These are phyloP conservation scores for Pollenia amentaria DNA, from an alignment of 2,888 invertebrate genomes.

Conservation along the genomic window DNA sequence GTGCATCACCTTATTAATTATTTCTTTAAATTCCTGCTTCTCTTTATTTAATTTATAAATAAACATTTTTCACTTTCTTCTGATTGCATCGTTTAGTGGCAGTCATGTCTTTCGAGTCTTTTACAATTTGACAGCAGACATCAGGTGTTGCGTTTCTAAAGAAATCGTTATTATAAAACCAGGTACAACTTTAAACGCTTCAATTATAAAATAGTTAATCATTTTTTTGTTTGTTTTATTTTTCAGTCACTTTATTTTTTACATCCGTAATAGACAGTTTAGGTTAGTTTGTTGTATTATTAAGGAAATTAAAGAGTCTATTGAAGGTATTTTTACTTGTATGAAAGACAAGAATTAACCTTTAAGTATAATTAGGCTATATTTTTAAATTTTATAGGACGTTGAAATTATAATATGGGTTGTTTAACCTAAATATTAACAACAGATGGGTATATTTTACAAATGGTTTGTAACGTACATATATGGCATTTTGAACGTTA, in stretches of 20 bases:
- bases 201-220: background rate
- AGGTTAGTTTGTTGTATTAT: background rate
- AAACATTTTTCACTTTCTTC: background rate
- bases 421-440: too few relatives aligned
- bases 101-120: slow-evolving; percentile 16
- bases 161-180: background rate
- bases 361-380: too few relatives aligned
- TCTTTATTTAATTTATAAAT: slow-evolving; percentile 26
- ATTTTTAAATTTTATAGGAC: too few relatives aligned
- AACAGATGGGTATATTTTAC: too few relatives aligned
- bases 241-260: background rate
- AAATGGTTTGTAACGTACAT: too few relatives aligned
- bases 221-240: background rate
- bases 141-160: slow-evolving; percentile 30
- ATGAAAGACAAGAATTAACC: background rate
- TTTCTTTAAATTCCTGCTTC: slow-evolving; percentile 35
- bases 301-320: slow-evolving; percentile 26
- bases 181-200: slow-evolving; percentile 15
- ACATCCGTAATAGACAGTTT: slow-evolving; percentile 41
- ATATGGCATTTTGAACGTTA: too few relatives aligned
- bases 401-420: too few relatives aligned
- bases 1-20: background rate
- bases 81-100: slow-evolving; percentile 14
- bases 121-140: slow-evolving; percentile 54
- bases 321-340: slow-evolving; percentile 1